Conservation (phyloP, 30 jellyfish, hydroid and myxozoan genomes). For the Catostylus mosaicus region DNA sequence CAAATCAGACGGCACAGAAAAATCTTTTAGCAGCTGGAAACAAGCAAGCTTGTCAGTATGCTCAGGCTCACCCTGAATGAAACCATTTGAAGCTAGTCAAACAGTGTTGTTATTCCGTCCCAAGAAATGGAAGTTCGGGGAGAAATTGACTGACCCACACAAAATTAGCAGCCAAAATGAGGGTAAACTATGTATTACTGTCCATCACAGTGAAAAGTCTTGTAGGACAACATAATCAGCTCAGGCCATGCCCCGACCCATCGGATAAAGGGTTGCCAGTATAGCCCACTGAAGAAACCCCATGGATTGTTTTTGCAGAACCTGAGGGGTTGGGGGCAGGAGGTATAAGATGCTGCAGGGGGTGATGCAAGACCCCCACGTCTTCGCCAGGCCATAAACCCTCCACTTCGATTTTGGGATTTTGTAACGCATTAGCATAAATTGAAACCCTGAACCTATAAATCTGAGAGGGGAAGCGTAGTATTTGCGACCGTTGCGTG, state of each 20-base stretch:
- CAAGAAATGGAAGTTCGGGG: slow-evolving; percentile 60
- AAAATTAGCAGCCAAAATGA: slow-evolving; percentile 33
- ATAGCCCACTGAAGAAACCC: slow-evolving; percentile 43
- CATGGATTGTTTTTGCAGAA: slow-evolving; percentile 42
- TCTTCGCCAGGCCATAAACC: slow-evolving; percentile 69
- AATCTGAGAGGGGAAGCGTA: slow-evolving; percentile 53
- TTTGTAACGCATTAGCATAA: slow-evolving; percentile 56
- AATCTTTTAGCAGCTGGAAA: slow-evolving; percentile 23
- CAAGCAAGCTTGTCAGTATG: slow-evolving; percentile 21
- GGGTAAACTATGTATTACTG: slow-evolving; percentile 54
- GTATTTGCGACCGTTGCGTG: too few species aligned
- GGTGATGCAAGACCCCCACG: slow-evolving; percentile 59
- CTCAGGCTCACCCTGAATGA: slow-evolving; percentile 34
- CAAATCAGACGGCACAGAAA: slow-evolving; percentile 39
- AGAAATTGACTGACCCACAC: slow-evolving; percentile 64
- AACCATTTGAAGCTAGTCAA: slow-evolving; percentile 45
- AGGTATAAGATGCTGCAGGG: slow-evolving; percentile 33
- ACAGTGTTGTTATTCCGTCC: slow-evolving; percentile 67
- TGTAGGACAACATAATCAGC: slow-evolving; percentile 51
- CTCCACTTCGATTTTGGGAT: slow-evolving; percentile 68
- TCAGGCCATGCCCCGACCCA: slow-evolving; percentile 46
- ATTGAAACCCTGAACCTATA: slow-evolving; percentile 13
- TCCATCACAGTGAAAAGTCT: slow-evolving; percentile 40
- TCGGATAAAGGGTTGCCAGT: slow-evolving; percentile 37
- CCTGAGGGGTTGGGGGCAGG: slow-evolving; percentile 48